Evolutionary conservation across 2,797 vertebrate species (phyloP).

Genomic region (Lemur catta): DNA sequence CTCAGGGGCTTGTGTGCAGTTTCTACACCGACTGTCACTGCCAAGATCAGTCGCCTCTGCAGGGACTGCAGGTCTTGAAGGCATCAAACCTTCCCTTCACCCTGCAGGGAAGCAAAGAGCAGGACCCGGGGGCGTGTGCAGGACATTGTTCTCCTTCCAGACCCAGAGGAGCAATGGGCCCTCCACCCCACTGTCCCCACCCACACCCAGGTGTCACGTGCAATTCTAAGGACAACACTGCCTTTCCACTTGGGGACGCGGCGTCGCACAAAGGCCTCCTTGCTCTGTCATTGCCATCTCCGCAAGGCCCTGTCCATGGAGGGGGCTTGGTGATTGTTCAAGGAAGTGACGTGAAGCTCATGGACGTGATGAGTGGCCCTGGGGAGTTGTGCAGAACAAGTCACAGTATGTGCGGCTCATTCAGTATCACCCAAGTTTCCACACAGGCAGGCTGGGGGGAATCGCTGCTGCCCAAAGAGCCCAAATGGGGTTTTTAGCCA

Average conservation of each 20-base stretch:
- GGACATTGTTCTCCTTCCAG: not conserved
- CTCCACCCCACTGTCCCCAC: not conserved
- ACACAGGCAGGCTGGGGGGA: not conserved
- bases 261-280: not conserved
- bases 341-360: not conserved
- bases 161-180: not conserved
- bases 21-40: not conserved
- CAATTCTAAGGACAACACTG: no score
- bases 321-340: not conserved
- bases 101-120: not conserved
- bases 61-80: not conserved
- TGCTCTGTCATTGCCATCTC: not conserved
- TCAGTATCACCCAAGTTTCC: not conserved
- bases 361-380: not conserved
- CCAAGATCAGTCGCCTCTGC: not conserved
- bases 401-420: not conserved
- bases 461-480: not conserved
- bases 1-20: not conserved
- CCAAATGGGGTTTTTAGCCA: not conserved
- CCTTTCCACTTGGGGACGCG: not conserved
- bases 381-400: not conserved
- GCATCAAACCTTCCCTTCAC: not conserved
- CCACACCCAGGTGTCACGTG: not conserved
- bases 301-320: not conserved
- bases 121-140: not conserved